Conservation (phyloP, 2,888 invertebrate genomes). For the Gastrophysa polygoni region DNA sequence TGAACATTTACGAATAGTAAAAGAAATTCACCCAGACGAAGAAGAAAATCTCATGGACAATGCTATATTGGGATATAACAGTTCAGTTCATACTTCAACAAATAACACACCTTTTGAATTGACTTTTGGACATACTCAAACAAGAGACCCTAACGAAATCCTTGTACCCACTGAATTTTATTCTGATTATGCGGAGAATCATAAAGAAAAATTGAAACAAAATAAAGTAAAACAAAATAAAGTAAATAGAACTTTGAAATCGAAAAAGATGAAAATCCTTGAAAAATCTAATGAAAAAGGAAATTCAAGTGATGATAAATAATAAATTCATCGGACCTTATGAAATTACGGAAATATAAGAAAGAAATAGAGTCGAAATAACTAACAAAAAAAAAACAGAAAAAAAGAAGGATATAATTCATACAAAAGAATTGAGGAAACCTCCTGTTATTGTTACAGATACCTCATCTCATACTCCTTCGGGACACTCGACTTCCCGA, state of each 20-base stretch:
- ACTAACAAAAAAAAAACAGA: slow-evolving; percentile 17
- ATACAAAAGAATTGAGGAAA: too few species aligned
- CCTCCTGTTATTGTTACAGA: too few species aligned
- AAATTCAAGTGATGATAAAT: too few species aligned
- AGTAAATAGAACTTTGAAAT: too few species aligned
- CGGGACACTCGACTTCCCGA: too few species aligned
- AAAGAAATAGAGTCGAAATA: slow-evolving; percentile 24
- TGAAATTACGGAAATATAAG: neutral
- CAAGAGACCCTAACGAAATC: slow-evolving; percentile 18
- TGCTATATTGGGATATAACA: slow-evolving; percentile 13
- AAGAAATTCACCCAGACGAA: neutral
- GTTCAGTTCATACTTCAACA: slow-evolving; percentile 6
- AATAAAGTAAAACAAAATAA: slow-evolving; percentile 1
- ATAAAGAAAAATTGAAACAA: slow-evolving; percentile 19
- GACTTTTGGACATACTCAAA: slow-evolving; percentile 17
- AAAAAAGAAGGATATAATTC: too few species aligned
- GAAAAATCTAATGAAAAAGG: too few species aligned
- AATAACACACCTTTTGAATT: slow-evolving; percentile 17
- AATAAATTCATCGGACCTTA: too few species aligned
- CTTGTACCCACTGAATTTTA: slow-evolving; percentile 18
- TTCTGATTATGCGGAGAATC: slow-evolving; percentile 22
- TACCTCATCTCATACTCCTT: too few species aligned
- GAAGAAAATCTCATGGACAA: slow-evolving; percentile 2
- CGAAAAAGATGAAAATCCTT: too few species aligned
- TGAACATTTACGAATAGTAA: slow-evolving; percentile 12